Percentiles rank a stretch among this genome's conserved stretches.
Conservation (phyloP, 1,140 invertebrate species). For the Dendrolimus punctatus region DNA sequence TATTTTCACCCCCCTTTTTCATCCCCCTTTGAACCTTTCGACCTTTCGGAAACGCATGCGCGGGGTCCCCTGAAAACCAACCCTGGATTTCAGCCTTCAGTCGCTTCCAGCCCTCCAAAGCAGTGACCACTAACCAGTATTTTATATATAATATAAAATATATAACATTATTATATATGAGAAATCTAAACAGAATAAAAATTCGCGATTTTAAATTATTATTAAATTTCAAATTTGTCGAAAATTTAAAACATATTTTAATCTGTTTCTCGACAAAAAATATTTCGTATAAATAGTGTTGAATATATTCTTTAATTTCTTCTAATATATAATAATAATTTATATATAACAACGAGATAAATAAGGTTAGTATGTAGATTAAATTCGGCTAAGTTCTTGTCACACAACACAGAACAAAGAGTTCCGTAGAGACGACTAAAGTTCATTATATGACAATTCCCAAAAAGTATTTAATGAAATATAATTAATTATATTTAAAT, state of each 20-base stretch:
- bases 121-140: neutral
- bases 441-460: too few species aligned
- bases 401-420: too few species aligned
- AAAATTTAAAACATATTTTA: constrained; percentile 44
- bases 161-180: constrained; percentile 45
- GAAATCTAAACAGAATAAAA: constrained; percentile 37
- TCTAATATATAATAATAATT: too few species aligned
- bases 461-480: too few species aligned
- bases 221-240: constrained; percentile 15
- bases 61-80: constrained; percentile 4
- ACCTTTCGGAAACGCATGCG: constrained; percentile 54
- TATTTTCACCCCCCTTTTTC: constrained; percentile 22
- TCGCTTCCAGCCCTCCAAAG: constrained; percentile 18
- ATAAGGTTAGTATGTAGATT: too few species aligned
- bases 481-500: too few species aligned
- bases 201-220: neutral
- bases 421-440: too few species aligned
- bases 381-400: too few species aligned
- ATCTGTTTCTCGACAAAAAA: constrained; percentile 65
- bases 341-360: too few species aligned
- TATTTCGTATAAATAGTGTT: constrained; percentile 61
- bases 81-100: constrained; percentile 27
- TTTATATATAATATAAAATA: neutral
- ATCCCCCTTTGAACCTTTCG: constrained; percentile 17
- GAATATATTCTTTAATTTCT: constrained; percentile 1